phyloP scores from a whole-genome alignment of 92 coral and sea anemone genomes.

The Actinostola sp. region DNA sequence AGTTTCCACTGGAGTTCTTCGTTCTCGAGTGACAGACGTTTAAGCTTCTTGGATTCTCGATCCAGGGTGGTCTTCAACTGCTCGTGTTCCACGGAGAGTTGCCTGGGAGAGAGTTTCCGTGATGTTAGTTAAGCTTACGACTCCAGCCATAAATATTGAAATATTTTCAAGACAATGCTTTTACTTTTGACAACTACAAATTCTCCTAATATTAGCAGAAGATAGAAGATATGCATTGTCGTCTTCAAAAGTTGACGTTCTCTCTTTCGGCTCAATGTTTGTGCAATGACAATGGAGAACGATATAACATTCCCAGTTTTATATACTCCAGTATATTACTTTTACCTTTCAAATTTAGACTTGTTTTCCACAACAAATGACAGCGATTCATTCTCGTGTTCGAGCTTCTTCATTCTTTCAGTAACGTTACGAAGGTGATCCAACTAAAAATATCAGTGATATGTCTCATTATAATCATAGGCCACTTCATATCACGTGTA shows the following conservation, averaged over 20 bases:
- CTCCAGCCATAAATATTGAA: too few relatives aligned
- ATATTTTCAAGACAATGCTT: too few relatives aligned
- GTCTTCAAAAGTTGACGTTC: too few relatives aligned
- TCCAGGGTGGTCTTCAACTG: conserved; percentile 81
- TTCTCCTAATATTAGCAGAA: too few relatives aligned
- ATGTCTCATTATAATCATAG: too few relatives aligned
- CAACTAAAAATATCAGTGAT: conserved; percentile 78
- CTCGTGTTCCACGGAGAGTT: conserved; percentile 94
- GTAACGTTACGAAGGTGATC: conserved; percentile 73
- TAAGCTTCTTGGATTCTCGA: conserved; percentile 77
- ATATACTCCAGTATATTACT: neutral
- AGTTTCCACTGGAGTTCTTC: conserved; percentile 96
- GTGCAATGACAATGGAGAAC: too few relatives aligned
- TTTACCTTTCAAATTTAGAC: conserved; percentile 87
- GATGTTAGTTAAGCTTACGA: neutral
- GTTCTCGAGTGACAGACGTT: conserved; percentile 91
- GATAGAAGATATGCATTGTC: too few relatives aligned
- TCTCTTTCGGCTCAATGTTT: too few relatives aligned
- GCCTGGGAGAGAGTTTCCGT: conserved; percentile 42
- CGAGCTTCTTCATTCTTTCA: conserved; percentile 73
- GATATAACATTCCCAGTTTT: too few relatives aligned
- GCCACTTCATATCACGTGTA: too few relatives aligned
- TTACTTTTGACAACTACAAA: too few relatives aligned
- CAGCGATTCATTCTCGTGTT: conserved; percentile 90
- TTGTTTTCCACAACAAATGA: conserved; percentile 92